Evolutionary conservation across 2,888 invertebrate genomes (phyloP).

Genomic region (Oscheius sp.): DNA sequence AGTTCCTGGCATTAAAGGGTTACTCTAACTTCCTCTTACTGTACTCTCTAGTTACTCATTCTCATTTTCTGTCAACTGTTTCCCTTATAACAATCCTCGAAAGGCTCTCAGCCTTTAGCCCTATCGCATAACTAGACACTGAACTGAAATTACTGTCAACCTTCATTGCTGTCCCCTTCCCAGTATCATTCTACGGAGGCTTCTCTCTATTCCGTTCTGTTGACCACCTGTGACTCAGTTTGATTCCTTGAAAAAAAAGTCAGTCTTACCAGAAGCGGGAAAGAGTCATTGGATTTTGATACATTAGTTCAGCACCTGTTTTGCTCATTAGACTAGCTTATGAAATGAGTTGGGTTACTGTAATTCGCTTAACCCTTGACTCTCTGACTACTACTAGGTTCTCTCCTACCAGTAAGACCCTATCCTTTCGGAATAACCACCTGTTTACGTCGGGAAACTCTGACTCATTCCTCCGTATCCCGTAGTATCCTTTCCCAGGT

Average conservation of each 20-base stretch:
- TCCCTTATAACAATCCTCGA: not conserved
- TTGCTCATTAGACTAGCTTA: not conserved
- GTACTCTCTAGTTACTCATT: not conserved
- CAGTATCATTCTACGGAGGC: not conserved
- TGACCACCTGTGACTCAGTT: not conserved
- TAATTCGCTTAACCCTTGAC: too few species aligned
- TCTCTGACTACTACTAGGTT: too few species aligned
- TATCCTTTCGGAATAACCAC: not conserved
- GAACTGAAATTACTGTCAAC: slow-evolving; percentile 19
- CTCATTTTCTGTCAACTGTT: not conserved
- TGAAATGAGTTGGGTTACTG: too few species aligned
- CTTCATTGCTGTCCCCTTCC: slow-evolving; percentile 6
- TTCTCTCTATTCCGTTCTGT: not conserved
- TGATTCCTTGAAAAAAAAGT: too few species aligned
- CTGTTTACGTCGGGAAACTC: not conserved
- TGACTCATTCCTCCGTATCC: not conserved
- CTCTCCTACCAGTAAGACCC: too few species aligned
- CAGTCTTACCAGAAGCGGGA: too few species aligned
- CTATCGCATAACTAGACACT: not conserved
- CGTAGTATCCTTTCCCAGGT: not conserved
- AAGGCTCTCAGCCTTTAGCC: not conserved
- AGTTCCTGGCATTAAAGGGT: not conserved
- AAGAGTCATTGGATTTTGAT: not conserved
- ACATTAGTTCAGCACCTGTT: not conserved
- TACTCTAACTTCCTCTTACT: not conserved